Conservation (phyloP, 2,888 invertebrate genomes). For the Sinopyrophorus schimmeli region DNA sequence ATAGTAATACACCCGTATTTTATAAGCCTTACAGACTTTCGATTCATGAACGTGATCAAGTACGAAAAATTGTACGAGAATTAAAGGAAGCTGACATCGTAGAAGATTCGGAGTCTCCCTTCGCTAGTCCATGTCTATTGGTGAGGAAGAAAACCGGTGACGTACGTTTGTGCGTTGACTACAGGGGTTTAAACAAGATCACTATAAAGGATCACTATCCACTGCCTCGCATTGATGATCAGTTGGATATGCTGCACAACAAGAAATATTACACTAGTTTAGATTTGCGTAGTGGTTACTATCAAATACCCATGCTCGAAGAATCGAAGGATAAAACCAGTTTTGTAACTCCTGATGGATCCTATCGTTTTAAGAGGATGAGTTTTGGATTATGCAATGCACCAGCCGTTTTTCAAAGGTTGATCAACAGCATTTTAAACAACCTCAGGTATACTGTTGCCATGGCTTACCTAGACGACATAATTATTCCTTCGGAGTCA, state of each 20-base stretch:
- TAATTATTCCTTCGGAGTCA: slow-evolving; percentile 27
- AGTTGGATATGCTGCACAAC: slow-evolving; percentile 35
- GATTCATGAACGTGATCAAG: slow-evolving; percentile 29
- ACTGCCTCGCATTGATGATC: slow-evolving; percentile 43
- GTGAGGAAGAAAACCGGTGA: slow-evolving; percentile 40
- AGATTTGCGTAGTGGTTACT: slow-evolving; percentile 43
- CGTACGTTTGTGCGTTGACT: slow-evolving; percentile 38
- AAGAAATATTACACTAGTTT: slow-evolving; percentile 39
- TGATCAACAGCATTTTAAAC: slow-evolving; percentile 29
- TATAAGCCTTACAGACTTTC: slow-evolving; percentile 41
- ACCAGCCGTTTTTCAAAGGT: slow-evolving; percentile 41
- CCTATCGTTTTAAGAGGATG: slow-evolving; percentile 43
- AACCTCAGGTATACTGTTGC: slow-evolving; percentile 4
- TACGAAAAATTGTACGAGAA: slow-evolving; percentile 32
- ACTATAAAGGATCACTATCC: slow-evolving; percentile 44
- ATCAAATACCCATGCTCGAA: slow-evolving; percentile 41
- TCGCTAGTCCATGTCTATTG: slow-evolving; percentile 36
- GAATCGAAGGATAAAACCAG: slow-evolving; percentile 40
- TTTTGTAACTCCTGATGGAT: slow-evolving; percentile 42
- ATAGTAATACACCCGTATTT: slow-evolving; percentile 32
- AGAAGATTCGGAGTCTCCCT: slow-evolving; percentile 35
- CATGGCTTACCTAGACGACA: slow-evolving; percentile 32
- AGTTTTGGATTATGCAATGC: slow-evolving; percentile 46
- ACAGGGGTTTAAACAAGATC: slow-evolving; percentile 40
- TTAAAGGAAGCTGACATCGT: slow-evolving; percentile 30